phyloP scores from a whole-genome alignment of 2,888 invertebrate species.

The Lathronympha strigana region DNA sequence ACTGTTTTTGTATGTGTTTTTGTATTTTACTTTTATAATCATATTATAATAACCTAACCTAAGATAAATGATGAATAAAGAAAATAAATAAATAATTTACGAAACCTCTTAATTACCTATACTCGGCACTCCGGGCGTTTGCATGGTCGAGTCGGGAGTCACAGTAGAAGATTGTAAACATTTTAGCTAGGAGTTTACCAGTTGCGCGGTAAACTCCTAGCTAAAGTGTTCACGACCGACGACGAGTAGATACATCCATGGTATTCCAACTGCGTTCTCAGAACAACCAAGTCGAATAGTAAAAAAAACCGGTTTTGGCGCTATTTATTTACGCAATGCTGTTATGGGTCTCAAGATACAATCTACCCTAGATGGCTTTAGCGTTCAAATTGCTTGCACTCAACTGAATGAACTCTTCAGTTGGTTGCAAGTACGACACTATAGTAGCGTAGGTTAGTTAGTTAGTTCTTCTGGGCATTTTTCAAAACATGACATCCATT shows the following conservation, averaged over 20 bases:
- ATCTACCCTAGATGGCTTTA: neutral
- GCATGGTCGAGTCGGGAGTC: constrained; percentile 41
- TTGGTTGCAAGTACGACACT: constrained; percentile 15
- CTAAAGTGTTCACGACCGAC: constrained; percentile 49
- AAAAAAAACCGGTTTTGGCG: neutral
- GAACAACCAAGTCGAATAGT: neutral
- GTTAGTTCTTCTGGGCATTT: no score
- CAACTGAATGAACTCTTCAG: constrained; percentile 43
- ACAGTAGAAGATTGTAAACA: constrained; percentile 42
- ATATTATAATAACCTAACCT: no score
- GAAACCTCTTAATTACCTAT: no score
- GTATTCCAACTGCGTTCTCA: neutral
- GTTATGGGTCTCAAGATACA: neutral
- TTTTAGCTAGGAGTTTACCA: constrained; percentile 54
- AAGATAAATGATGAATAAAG: no score
- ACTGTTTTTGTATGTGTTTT: no score
- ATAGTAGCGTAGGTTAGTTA: neutral
- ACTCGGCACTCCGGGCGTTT: neutral
- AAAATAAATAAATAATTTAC: no score
- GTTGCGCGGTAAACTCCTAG: no score
- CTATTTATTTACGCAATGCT: neutral
- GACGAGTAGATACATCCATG: constrained; percentile 29
- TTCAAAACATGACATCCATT: no score
- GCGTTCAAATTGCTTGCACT: neutral
- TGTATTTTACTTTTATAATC: no score